Evolutionary conservation across 1,140 invertebrate species (phyloP).

Genomic region (Drosophila subobscura): DNA sequence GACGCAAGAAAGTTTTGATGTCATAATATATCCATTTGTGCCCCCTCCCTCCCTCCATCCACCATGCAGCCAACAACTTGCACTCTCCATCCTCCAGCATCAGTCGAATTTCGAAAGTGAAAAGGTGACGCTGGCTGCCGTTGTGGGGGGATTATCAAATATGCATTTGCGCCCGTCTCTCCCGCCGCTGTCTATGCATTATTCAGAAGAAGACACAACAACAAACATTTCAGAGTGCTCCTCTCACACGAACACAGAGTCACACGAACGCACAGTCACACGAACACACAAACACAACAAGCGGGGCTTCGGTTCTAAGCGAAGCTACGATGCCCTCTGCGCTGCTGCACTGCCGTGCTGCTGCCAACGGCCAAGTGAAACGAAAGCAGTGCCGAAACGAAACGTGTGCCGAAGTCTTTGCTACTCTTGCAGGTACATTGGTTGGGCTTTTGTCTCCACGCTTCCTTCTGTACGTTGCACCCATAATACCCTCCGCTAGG

Average conservation of each 20-base stretch:
- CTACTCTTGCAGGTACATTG: no score
- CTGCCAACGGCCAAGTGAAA: constrained; percentile 29
- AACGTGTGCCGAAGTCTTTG: constrained; percentile 6
- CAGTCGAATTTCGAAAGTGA: constrained; percentile 70
- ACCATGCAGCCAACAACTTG: no score
- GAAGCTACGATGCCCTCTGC: neutral
- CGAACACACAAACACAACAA: neutral
- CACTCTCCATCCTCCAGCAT: constrained; percentile 7
- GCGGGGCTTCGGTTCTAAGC: constrained; percentile 30
- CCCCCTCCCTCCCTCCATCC: neutral
- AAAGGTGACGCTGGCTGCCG: constrained; percentile 46
- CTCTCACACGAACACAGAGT: neutral
- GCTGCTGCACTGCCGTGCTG: neutral
- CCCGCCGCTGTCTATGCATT: constrained; percentile 38
- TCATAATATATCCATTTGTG: constrained; percentile 60
- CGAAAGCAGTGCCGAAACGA: constrained; percentile 3
- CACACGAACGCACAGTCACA: neutral
- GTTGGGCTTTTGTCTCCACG: no score
- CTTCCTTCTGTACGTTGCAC: no score
- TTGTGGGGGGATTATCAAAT: constrained; percentile 34
- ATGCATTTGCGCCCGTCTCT: constrained; percentile 40
- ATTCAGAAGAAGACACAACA: constrained; percentile 39
- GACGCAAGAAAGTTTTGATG: constrained; percentile 56
- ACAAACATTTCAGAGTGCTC: constrained; percentile 20
- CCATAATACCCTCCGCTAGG: neutral